phyloP scores from a whole-genome alignment of 2,113 vertebrate species.

The Nothobranchius furzeri region DNA sequence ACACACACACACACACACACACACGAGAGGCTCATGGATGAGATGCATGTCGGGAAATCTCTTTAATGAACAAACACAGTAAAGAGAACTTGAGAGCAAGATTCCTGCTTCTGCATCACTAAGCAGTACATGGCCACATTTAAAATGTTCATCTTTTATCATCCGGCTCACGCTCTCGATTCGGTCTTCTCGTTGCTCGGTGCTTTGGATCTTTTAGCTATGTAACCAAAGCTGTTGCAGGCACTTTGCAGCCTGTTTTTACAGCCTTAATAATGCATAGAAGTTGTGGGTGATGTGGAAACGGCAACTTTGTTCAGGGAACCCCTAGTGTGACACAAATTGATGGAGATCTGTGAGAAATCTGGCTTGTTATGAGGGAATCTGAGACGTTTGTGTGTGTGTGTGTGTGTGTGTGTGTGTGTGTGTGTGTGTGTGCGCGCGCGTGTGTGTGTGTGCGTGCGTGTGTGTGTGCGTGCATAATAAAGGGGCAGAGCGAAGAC shows the following conservation, averaged over 20 bases:
- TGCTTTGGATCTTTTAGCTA: constrained; percentile 46
- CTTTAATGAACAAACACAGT: constrained; percentile 61
- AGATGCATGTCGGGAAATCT: constrained; percentile 73
- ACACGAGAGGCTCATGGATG: constrained; percentile 36
- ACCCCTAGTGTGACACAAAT: constrained; percentile 76
- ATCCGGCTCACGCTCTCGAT: constrained; percentile 22
- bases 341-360: constrained; percentile 79
- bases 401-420: no score
- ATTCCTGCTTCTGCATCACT: constrained; percentile 46
- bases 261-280: constrained; percentile 78
- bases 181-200: constrained; percentile 25
- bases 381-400: constrained; percentile 35
- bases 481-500: constrained; percentile 51
- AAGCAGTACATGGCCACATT: constrained; percentile 40
- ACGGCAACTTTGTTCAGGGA: constrained; percentile 73
- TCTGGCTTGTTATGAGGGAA: constrained; percentile 61
- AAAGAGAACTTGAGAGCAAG: constrained; percentile 17
- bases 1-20: background rate
- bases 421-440: constrained; percentile 43
- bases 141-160: constrained; percentile 56
- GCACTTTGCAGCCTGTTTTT: constrained; percentile 44
- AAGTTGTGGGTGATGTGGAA: constrained; percentile 69
- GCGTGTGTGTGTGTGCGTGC: constrained; percentile 28
- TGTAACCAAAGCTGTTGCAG: constrained; percentile 54
- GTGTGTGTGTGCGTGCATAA: constrained; percentile 38